Conservation (phyloP, 1,140 invertebrate genomes). For the Notospermus geniculatus region DNA sequence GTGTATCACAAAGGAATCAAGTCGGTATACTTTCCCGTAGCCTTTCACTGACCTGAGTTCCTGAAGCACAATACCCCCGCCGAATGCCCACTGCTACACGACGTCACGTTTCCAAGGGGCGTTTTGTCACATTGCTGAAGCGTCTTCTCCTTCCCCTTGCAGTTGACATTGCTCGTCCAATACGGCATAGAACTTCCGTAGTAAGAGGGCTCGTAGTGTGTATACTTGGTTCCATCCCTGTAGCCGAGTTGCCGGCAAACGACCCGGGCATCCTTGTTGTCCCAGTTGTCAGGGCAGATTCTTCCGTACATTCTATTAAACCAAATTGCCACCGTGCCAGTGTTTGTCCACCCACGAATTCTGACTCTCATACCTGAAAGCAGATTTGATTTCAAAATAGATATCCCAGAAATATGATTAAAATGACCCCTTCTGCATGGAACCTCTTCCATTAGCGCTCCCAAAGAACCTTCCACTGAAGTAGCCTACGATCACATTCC, state of each 20-base stretch:
- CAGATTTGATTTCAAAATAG: not conserved
- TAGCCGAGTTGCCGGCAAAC: conserved; percentile 39
- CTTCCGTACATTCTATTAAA: conserved; percentile 32
- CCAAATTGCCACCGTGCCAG: conserved; percentile 28
- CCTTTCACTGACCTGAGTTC: conserved; percentile 24
- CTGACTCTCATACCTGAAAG: not conserved
- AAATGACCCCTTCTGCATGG: too few relatives aligned
- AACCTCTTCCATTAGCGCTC: too few relatives aligned
- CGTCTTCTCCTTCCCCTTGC: conserved; percentile 29
- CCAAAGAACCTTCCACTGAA: too few relatives aligned
- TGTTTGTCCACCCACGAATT: conserved; percentile 17
- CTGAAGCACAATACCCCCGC: conserved; percentile 34
- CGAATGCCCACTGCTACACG: conserved; percentile 29
- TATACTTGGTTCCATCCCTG: conserved; percentile 16
- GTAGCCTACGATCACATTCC: too few relatives aligned
- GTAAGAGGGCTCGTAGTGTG: not conserved
- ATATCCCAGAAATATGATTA: too few relatives aligned
- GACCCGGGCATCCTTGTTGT: conserved; percentile 35
- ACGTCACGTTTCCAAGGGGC: conserved; percentile 26
- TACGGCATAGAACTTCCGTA: conserved; percentile 27
- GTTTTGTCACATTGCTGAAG: conserved; percentile 31
- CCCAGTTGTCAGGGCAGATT: conserved; percentile 41
- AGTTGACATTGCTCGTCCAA: conserved; percentile 35
- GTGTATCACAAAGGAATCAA: too few relatives aligned
- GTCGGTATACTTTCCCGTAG: too few relatives aligned